Percentiles rank a stretch among this genome's conserved stretches.
Evolutionary conservation across 2,113 vertebrate genomes (phyloP).

Genomic region (Scatophagus argus): DNA sequence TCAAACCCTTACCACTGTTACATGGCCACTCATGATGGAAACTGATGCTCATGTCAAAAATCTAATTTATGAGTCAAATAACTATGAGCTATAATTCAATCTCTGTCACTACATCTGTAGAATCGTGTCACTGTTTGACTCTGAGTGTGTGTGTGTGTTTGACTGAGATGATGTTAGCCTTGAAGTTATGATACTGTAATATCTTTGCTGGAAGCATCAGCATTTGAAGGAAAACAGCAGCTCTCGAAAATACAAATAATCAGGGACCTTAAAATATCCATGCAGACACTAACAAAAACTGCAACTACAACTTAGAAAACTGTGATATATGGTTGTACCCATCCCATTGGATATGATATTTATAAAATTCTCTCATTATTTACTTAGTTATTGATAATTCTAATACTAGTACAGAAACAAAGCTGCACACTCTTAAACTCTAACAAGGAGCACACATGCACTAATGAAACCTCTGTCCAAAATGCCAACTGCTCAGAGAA

Average conservation of each 20-base stretch:
- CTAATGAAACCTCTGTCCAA: conserved; percentile 24
- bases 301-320: neutral
- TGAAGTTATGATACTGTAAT: conserved; percentile 13
- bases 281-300: neutral
- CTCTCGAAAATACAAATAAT: conserved; percentile 26
- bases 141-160: conserved; percentile 1
- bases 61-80: conserved; percentile 61
- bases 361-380: neutral
- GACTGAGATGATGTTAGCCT: conserved; percentile 5
- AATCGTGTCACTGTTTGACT: conserved; percentile 46
- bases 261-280: neutral
- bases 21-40: conserved; percentile 53
- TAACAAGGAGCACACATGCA: neutral
- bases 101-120: conserved; percentile 45
- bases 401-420: neutral
- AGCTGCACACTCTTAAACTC: neutral
- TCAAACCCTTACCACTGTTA: neutral
- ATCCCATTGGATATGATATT: neutral
- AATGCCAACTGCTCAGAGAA: conserved; percentile 4
- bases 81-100: conserved; percentile 54
- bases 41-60: conserved; percentile 68
- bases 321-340: neutral
- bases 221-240: conserved; percentile 18
- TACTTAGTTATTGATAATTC: neutral
- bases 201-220: conserved; percentile 20